Percentiles rank a stretch among this genome's conserved stretches.
phyloP scores from a whole-genome alignment of 2,797 vertebrate genomes.

The Gadopsis marmoratus region DNA sequence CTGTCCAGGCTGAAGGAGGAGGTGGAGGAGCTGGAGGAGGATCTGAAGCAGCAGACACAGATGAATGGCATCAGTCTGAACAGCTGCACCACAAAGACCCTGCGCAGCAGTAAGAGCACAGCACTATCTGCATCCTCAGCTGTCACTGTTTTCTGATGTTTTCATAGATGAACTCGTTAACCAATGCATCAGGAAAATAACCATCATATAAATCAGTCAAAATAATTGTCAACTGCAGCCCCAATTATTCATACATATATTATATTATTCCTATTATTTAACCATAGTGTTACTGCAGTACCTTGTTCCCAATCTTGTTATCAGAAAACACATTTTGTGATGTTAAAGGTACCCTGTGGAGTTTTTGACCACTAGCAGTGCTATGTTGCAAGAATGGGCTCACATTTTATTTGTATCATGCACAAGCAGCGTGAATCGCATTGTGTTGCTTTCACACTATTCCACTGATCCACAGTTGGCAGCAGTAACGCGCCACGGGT shows the following conservation, averaged over 20 bases:
- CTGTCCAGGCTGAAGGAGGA: conserved; percentile 78
- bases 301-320: neutral
- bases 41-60: conserved; percentile 82
- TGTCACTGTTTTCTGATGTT: neutral
- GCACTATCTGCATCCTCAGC: neutral
- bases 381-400: no score
- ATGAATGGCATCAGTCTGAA: conserved; percentile 87
- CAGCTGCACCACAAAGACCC: conserved; percentile 82
- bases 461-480: neutral
- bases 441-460: neutral
- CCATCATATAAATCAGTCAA: neutral
- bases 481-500: neutral
- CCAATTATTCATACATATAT: neutral
- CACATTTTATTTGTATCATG: no score
- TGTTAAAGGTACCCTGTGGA: neutral
- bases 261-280: neutral
- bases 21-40: conserved; percentile 82
- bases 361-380: neutral
- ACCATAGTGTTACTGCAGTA: neutral
- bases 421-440: neutral
- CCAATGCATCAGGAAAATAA: neutral
- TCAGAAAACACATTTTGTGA: no score
- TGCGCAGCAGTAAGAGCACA: conserved; percentile 84
- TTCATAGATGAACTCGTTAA: neutral
- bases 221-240: neutral